Base-by-base conservation (phyloP, 1,140 invertebrate species). In the Phenacoccus solenopsis region DNA sequence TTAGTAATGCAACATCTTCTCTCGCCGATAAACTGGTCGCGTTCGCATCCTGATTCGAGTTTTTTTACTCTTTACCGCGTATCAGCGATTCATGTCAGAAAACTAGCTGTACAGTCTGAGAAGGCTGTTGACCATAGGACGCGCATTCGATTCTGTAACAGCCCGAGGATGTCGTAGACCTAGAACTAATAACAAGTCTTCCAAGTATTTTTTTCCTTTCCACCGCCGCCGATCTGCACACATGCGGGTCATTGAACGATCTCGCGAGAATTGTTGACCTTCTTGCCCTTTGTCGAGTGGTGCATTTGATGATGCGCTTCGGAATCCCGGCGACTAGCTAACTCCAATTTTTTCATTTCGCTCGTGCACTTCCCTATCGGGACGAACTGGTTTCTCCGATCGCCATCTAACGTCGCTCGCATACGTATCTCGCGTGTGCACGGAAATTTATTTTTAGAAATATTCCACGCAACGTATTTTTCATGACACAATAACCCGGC, bases 131-230 rank as follows among this genome's bases (percentile, higher is more conserved):
- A 64, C 59, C 59, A 64, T 64, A 64, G 20, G 59, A 24, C 25
- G 21, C 13, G 9, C 20, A 20, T 64, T 24, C 59, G 59, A 64
- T 64, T 64, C 59, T 64, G 59, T 64, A 64, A 64, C 59, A 64
- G 59, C 59, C 59, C 21, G 59, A 64, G 59, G 59, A 64, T 24
- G 59, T 64, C 59, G 59, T 64, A 64, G 59, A 64, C 59, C 59
- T 64, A 64, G 59, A 64, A 64, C 59, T 27, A 64, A 64, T 64
- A 64, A 64, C 59, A 64, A 64, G 59, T 64, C 59, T 64, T 64
- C 59, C 59, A 64, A 64, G 59, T 64, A 5, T 64, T 64, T 27
- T 64, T 64, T 16, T 9, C 20, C n/a, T 20, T 32, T 32, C 30
- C 30, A 32, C 13, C 30, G 30, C 13, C 30, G 5, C 13, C 30